Evolutionary conservation across 2,113 vertebrate genomes (phyloP).

Genomic region (Sorex araneus): DNA sequence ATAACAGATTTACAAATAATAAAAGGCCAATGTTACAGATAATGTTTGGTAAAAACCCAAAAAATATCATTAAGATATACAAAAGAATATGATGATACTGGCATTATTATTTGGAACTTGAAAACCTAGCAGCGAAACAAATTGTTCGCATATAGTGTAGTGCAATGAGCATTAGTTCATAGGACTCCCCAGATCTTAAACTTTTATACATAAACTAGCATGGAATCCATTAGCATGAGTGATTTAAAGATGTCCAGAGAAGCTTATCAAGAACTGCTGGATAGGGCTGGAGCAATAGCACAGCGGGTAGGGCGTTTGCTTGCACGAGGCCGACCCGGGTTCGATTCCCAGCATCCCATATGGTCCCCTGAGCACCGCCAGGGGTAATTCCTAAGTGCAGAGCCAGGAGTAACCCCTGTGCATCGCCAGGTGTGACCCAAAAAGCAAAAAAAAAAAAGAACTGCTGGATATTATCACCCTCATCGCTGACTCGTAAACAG

Average conservation of each 20-base stretch:
- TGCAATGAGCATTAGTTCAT: constrained; percentile 94
- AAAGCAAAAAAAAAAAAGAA: too few species aligned
- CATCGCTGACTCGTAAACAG: constrained; percentile 72
- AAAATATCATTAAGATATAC: constrained; percentile 88
- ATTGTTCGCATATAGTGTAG: constrained; percentile 96
- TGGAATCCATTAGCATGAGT: constrained; percentile 86
- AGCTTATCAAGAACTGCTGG: constrained; percentile 84
- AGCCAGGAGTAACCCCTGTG: too few species aligned
- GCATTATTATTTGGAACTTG: constrained; percentile 90
- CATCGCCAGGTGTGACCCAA: too few species aligned
- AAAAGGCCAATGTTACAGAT: constrained; percentile 82
- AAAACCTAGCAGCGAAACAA: constrained; percentile 96
- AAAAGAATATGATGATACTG: constrained; percentile 90
- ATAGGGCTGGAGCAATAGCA: too few species aligned
- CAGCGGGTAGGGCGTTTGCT: too few species aligned
- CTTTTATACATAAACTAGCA: constrained; percentile 85
- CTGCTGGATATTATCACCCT: constrained; percentile 77
- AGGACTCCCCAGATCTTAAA: constrained; percentile 88
- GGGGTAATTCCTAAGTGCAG: too few species aligned
- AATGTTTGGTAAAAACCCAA: constrained; percentile 85
- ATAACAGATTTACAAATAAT: constrained; percentile 85
- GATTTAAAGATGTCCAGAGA: constrained; percentile 85
- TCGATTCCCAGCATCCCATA: too few species aligned
- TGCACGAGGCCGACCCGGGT: too few species aligned
- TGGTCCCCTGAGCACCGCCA: too few species aligned